phyloP scores from a whole-genome alignment of 92 coral and sea anemone genomes.

The Phenganax marumi region DNA sequence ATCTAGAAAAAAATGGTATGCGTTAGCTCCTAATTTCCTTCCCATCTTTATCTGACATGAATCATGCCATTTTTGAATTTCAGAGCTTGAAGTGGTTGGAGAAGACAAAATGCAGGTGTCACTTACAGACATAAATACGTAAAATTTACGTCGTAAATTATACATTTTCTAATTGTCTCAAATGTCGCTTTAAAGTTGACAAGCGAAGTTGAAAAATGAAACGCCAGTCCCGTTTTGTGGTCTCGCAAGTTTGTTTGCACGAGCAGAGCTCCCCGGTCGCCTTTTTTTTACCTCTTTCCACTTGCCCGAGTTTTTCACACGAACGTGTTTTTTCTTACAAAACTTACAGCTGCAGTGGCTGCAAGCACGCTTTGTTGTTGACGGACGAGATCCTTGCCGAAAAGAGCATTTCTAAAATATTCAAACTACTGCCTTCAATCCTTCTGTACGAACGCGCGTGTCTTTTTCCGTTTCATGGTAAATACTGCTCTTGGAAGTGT shows the following conservation, averaged over 20 bases:
- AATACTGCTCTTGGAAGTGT: background rate
- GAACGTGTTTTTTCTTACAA: background rate
- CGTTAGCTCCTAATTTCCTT: background rate
- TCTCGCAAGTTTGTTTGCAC: background rate
- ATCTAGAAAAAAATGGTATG: background rate
- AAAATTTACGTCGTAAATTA: no score
- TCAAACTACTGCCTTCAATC: background rate
- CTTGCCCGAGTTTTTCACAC: background rate
- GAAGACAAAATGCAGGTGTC: conserved; percentile 44
- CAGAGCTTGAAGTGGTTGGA: background rate
- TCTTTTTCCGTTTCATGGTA: background rate
- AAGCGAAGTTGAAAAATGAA: conserved; percentile 34
- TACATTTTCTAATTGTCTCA: conserved; percentile 35
- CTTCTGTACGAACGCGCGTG: background rate
- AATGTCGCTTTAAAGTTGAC: conserved; percentile 24
- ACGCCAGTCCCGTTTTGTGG: background rate
- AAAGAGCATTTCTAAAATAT: conserved; percentile 18
- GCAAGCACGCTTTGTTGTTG: conserved; percentile 16
- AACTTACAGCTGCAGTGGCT: conserved; percentile 4
- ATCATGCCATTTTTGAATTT: background rate
- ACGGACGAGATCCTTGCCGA: conserved; percentile 29
- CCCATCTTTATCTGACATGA: background rate
- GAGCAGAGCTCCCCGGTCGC: background rate
- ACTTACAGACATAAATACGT: conserved; percentile 41
- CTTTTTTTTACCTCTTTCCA: conserved; percentile 4